Base-by-base conservation (phyloP, 2,113 vertebrate species). In the Bufo gargarizans region DNA sequence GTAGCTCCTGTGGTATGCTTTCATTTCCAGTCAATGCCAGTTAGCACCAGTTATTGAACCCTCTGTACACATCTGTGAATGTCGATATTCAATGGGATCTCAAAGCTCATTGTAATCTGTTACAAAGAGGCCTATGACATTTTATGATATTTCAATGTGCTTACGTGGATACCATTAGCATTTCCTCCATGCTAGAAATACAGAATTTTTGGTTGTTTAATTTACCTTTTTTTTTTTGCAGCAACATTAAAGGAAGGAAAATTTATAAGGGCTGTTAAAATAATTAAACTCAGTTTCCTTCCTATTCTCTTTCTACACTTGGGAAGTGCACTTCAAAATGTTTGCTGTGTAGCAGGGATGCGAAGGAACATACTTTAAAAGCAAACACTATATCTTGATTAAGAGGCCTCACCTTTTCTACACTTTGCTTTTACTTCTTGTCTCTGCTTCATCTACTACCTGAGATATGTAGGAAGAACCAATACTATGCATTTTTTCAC, bases 261-360 rank as follows among this genome's bases (percentile, higher is more conserved):
- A 94, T 94, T 95, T 94, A 94, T 94, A 96, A 96, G 95, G 95
- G 95, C 95, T 96, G 95, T 96, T 95, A 95, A 94, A 91, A 90
- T 90, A 91, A 91, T 82, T 91, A 91, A 82, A 90, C 90, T 93
- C 93, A 95, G 93, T 95, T 95, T 95, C 95, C 94, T 95, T 96
- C 94, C 95, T 95, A 87, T 94, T 94, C 94, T 95, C 93, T 93
- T 91, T 94, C 93, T 94, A 94, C 92, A 94, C 93, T 92, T 92
- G 92, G 95, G 90, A 96, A 95, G 94, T 94, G 94, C 94, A 94
- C 94, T 95, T 95, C 91, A 91, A 93, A 90, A 89, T 91, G 93
- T 94, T 92, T 93, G 92, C 86, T 92, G 93, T 95, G 94, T 93
- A 94, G 94, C 91, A 91, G 92, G 92, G 92, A 94, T 93, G 93